Percentiles rank a stretch among this genome's conserved stretches.
Conservation (phyloP, 2,797 vertebrate species). For the Steatocranus sp. region DNA sequence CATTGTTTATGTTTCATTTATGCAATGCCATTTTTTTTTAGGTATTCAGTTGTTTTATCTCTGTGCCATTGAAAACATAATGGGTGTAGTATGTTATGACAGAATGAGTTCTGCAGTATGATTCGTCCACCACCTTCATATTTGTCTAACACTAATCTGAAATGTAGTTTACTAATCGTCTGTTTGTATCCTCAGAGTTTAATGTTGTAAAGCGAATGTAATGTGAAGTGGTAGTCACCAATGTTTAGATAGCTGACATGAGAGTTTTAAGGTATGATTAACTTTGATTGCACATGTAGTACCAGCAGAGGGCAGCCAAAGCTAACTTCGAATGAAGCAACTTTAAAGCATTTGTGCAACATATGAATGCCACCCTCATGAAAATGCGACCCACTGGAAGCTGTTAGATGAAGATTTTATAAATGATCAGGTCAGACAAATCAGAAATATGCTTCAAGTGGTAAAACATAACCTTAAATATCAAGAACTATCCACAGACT, state of each 20-base stretch:
- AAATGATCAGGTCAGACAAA: background rate
- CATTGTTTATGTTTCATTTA: background rate
- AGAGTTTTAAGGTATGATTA: background rate
- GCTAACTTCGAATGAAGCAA: background rate
- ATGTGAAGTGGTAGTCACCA: background rate
- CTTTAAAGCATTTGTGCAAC: background rate
- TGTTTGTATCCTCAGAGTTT: background rate
- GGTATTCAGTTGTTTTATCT: background rate
- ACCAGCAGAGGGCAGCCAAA: slow-evolving; percentile 35
- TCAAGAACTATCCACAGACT: background rate
- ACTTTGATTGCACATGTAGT: background rate
- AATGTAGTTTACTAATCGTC: background rate
- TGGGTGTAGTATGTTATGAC: background rate
- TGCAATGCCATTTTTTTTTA: background rate
- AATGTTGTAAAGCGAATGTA: background rate
- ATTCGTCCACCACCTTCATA: background rate
- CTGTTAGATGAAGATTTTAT: background rate
- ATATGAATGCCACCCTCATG: background rate
- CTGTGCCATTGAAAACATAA: background rate
- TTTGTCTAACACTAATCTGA: background rate
- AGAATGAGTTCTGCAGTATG: background rate
- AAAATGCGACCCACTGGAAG: background rate
- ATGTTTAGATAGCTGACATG: background rate
- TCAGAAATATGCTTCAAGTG: background rate
- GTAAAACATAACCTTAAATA: background rate